phyloP scores from a whole-genome alignment of 2,797 vertebrate genomes.

The Molossus molossus region DNA sequence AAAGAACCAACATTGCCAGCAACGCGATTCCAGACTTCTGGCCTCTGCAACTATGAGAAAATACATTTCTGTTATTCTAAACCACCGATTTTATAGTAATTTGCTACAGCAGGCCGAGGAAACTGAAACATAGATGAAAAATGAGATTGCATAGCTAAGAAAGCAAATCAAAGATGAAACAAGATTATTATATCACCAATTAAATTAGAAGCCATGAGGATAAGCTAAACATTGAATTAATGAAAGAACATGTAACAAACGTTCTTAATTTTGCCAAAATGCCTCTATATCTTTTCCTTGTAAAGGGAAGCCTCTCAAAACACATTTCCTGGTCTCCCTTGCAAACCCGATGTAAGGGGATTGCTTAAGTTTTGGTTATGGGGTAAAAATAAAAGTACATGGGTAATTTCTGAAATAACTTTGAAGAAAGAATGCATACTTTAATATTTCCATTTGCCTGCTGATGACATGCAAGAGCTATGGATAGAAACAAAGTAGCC shows the following conservation, averaged over 20 bases:
- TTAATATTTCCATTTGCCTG: neutral
- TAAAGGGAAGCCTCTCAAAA: neutral
- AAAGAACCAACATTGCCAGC: neutral
- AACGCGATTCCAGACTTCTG: neutral
- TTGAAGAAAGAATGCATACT: neutral
- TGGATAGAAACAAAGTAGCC: neutral
- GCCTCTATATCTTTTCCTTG: neutral
- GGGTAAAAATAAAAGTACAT: neutral
- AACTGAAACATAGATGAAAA: slow-evolving; percentile 61
- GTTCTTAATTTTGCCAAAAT: neutral
- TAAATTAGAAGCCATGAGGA: slow-evolving; percentile 46
- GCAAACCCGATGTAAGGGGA: neutral
- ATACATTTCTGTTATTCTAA: slow-evolving; percentile 51
- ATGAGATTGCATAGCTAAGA: slow-evolving; percentile 49
- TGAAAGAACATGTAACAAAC: slow-evolving; percentile 3
- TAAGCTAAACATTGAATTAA: slow-evolving; percentile 45
- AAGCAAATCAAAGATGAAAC: slow-evolving; percentile 63
- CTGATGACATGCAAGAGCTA: neutral
- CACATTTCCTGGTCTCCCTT: neutral
- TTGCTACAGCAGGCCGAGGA: slow-evolving; percentile 38
- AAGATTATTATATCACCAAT: slow-evolving; percentile 62
- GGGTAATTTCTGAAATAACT: neutral
- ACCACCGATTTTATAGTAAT: neutral
- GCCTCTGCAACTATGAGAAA: slow-evolving; percentile 48
- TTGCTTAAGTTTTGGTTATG: neutral